These are phyloP conservation scores for Carassius auratus DNA, from an alignment of 2,113 vertebrate species.

Conservation along the genomic window DNA sequence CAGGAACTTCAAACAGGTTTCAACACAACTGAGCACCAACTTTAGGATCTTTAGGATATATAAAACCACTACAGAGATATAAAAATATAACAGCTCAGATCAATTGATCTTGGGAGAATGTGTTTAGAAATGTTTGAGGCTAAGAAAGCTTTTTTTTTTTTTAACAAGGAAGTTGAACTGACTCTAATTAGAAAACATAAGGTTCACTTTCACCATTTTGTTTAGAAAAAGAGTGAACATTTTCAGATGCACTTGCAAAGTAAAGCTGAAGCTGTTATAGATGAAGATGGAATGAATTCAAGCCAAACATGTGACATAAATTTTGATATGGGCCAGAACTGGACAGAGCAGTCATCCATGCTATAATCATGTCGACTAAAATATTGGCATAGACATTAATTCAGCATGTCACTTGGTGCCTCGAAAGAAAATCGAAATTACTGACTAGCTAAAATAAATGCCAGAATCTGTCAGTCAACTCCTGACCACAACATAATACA, in stretches of 20 bases:
- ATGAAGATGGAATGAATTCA: conserved; percentile 25
- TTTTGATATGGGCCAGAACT: conserved; percentile 23
- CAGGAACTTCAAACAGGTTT: not conserved
- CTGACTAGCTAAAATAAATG: conserved; percentile 38
- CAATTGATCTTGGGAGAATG: not conserved
- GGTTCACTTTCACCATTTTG: not conserved
- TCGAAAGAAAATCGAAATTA: conserved; percentile 47
- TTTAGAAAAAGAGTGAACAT: not conserved
- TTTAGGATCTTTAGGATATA: not conserved
- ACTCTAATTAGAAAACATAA: not conserved
- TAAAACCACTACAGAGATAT: not conserved
- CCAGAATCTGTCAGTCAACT: conserved; percentile 33
- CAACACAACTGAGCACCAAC: too few relatives aligned
- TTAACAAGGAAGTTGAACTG: not conserved
- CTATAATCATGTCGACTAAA: conserved; percentile 45
- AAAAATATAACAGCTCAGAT: not conserved
- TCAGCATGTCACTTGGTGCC: conserved; percentile 22
- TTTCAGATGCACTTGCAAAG: not conserved
- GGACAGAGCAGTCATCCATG: conserved; percentile 13
- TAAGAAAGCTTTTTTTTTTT: not conserved
- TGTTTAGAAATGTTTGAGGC: not conserved
- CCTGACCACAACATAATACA: conserved; percentile 19
- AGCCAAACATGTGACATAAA: conserved; percentile 34
- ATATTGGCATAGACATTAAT: conserved; percentile 37
- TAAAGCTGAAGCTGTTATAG: conserved; percentile 7